Base-by-base conservation (phyloP, 2,113 vertebrate genomes). In the Salminus brasiliensis region DNA sequence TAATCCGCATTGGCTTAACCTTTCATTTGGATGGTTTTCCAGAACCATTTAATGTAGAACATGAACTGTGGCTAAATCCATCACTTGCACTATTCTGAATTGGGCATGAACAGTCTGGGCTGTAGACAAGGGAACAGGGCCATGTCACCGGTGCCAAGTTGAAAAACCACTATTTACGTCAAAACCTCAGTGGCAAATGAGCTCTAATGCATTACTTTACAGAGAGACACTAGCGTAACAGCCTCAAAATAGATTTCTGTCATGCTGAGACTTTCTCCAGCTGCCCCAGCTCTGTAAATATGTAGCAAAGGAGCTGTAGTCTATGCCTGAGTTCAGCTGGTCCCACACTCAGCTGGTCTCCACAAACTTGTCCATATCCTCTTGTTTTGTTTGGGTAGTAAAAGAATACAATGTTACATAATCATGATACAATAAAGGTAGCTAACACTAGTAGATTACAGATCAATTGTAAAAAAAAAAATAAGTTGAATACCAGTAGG, bases 41-140 rank as follows among this genome's bases (percentile, higher is more conserved):
- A 76, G 6, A 67, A 76, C 36, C 34, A 41, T 60, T 74, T 55
- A 76, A 76, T 41, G 32, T 55, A 67, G 62, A 29, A 67, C 47
- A 67, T 67, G 16, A 67, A n/a, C 62, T 55, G 41, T 63, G 63
- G 39, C 32, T 67, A 67, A 67, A 67, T 67, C 49, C 62, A 67
- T 55, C 74, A 63, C 57, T 39, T 47, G 72, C 25, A 74, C 23
- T 21, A 63, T 49, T 74, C 49, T 27, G 60, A 13, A 55, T 29
- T 55, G 62, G 47, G 7, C 47, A 55, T 16, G 74, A 53, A 41
- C 47, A 12, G 29, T 49, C 45, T 47, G 39, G 55, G 57, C 67
- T 70, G 25, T 21, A 60, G 13, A 25, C 55, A 59, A 65, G 30
- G 39, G 43, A 70, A 47, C 43, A 9, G 49, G 10, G 52, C 30